A percentile compares a stretch with the other conserved stretches of the same genome.
These are phyloP conservation scores for Chymomyza caudatula DNA, from an alignment of 2,888 invertebrate species.

Conservation along the genomic window DNA sequence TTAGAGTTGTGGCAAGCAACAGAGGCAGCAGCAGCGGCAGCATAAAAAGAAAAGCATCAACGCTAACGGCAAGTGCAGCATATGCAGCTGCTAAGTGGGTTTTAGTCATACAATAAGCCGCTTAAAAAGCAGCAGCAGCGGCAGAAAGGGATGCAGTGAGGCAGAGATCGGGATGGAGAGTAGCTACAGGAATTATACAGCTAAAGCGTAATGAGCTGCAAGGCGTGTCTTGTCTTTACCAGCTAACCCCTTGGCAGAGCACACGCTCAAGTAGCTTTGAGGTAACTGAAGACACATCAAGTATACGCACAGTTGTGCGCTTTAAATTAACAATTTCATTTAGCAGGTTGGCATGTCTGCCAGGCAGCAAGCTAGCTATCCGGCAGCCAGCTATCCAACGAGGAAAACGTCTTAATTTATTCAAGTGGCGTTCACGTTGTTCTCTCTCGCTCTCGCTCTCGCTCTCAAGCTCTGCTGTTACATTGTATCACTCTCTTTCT, in stretches of 20 bases:
- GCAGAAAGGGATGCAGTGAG: background rate
- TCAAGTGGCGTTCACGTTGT: constrained; percentile 43
- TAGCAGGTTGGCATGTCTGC: constrained; percentile 32
- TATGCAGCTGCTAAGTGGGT: constrained; percentile 29
- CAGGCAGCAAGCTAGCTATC: background rate
- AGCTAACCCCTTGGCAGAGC: background rate
- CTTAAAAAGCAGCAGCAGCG: constrained; percentile 41
- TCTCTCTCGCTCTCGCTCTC: background rate
- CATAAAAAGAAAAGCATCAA: constrained; percentile 12
- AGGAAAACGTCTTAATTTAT: constrained; percentile 57
- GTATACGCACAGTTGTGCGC: constrained; percentile 57
- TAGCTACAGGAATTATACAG: background rate
- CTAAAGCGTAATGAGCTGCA: constrained; percentile 47
- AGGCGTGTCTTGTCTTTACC: background rate
- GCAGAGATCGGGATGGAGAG: background rate
- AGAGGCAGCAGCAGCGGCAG: background rate
- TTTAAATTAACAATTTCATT: constrained; percentile 66
- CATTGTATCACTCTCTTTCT: too few relatives aligned
- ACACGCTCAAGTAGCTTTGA: constrained; percentile 18
- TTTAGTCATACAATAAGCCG: constrained; percentile 56
- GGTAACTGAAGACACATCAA: constrained; percentile 57
- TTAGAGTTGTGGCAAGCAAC: constrained; percentile 33
- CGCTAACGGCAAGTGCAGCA: constrained; percentile 30
- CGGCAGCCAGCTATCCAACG: background rate
- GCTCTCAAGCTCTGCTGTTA: background rate